Base-by-base conservation (phyloP, 2,888 invertebrate species). In the Pammene aurita region DNA sequence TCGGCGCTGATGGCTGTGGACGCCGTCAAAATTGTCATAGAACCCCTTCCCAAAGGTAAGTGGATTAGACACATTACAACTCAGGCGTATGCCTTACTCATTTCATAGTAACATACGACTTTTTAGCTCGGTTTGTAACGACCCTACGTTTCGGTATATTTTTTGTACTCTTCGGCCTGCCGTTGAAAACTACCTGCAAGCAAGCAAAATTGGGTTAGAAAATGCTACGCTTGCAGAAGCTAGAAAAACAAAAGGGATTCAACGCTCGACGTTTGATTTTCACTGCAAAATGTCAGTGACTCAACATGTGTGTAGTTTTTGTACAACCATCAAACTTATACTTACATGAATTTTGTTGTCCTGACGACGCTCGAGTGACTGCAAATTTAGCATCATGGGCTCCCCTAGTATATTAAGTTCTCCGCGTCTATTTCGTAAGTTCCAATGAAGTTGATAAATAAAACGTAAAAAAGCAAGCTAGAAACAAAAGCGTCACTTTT, bases 31-130 rank as follows among this genome's bases (percentile, higher is more conserved):
- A 84, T 93, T 55, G 90, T 92, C 62, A 93, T 93, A 81, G 93
- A 93, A 80, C 93, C 93, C 10, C 81, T 93, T 16, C 93, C 93
- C 18, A 92, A 91, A 92, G 93, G 93, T 93, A 85, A 83, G 87
- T 81, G 46, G 38, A 71, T n/a, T 57, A 52, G 41, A 56, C 10
- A 56, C 6, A 65, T 48, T 38, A 14, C 14, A 48, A 11, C 14
- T 26, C 14, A 60, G 13, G 2, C 16, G 16, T 57, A 11, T 5
- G 11, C 41, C 18, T 18, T 13, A 18, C 41, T 0, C 1, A 1
- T 18, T 13, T 18, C n/a, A 34, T n/a, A 34, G n/a, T n/a, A 44
- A 42, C 42, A 26, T n/a, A 18, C 7, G 9, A 26, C n/a, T 5
- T 57, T 57, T 57, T 18, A 18, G 14, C 7, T 26, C 41, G 2